These are phyloP conservation scores for Grapholita molesta DNA, from an alignment of 1,140 invertebrate species.

Conservation along the genomic window DNA sequence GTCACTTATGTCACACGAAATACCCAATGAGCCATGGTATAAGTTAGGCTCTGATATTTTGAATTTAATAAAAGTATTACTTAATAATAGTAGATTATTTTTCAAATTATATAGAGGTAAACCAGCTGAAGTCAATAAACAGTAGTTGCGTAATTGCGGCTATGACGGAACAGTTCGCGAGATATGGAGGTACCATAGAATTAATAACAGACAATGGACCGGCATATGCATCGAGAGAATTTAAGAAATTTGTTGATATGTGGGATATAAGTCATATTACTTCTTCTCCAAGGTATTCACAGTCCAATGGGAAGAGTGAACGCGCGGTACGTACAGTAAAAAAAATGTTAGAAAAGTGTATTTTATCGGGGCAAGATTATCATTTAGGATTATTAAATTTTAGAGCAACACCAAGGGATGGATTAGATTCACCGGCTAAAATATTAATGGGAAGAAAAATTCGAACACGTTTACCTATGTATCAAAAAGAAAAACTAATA, in stretches of 20 bases:
- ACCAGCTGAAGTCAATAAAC: neutral
- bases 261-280: too few relatives aligned
- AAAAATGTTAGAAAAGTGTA: neutral
- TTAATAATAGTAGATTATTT: constrained; percentile 17
- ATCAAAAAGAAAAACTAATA: neutral
- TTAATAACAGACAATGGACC: constrained; percentile 8
- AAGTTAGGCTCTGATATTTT: constrained; percentile 16
- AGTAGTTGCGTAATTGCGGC: neutral
- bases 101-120: constrained; percentile 10
- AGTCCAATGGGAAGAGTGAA: neutral
- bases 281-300: constrained; percentile 5
- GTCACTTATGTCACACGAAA: neutral
- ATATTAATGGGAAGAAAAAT: constrained; percentile 17
- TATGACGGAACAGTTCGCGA: constrained; percentile 12
- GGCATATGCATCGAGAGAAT: too few relatives aligned
- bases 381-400: constrained; percentile 8
- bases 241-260: too few relatives aligned
- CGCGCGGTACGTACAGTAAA: constrained; percentile 17
- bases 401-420: constrained; percentile 13
- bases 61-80: neutral
- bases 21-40: neutral
- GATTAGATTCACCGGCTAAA: neutral
- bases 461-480: constrained; percentile 4
- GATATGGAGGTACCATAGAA: constrained; percentile 1
- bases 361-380: neutral